Evolutionary conservation across 2,888 invertebrate genomes (phyloP).

Genomic region (Cryptocephalus primarius): DNA sequence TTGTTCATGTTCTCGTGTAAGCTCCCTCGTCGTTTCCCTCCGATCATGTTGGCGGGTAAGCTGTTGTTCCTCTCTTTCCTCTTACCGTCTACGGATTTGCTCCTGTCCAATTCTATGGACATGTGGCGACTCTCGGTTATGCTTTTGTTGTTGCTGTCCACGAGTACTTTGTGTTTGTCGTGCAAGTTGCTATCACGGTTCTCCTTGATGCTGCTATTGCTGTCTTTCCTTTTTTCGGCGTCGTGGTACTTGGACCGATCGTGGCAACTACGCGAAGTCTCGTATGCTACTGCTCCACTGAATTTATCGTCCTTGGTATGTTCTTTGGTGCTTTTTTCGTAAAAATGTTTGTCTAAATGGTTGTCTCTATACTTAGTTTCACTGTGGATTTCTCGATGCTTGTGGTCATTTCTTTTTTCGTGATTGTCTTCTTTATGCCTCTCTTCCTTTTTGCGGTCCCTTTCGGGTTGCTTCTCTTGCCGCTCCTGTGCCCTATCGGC

Average conservation of each 20-base stretch:
- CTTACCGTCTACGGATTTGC: conserved; percentile 31
- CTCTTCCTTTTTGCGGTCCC: conserved; percentile 24
- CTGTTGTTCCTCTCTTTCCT: conserved; percentile 52
- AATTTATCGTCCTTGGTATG: conserved; percentile 35
- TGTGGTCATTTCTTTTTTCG: conserved; percentile 38
- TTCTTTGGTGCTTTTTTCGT: conserved; percentile 35
- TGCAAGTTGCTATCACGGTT: conserved; percentile 40
- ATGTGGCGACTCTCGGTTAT: conserved; percentile 36
- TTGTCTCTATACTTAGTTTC: conserved; percentile 29
- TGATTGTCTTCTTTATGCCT: conserved; percentile 35
- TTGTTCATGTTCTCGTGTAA: conserved; percentile 59
- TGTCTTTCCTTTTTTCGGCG: neutral
- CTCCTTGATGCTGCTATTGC: conserved; percentile 31
- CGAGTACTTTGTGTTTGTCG: conserved; percentile 37
- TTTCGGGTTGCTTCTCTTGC: conserved; percentile 18
- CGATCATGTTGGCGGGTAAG: conserved; percentile 50
- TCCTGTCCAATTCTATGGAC: conserved; percentile 41
- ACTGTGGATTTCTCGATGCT: conserved; percentile 43
- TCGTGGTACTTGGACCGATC: conserved; percentile 4
- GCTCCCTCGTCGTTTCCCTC: conserved; percentile 64
- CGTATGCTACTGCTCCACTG: conserved; percentile 17
- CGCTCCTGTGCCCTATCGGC: conserved; percentile 5
- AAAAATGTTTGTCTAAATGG: conserved; percentile 23
- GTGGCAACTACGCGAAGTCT: conserved; percentile 14
- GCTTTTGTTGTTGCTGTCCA: conserved; percentile 14